A percentile compares a stretch with the other conserved stretches of the same genome.
These are phyloP conservation scores for Saccopteryx leptura DNA, from an alignment of 2,113 vertebrate species.

Conservation along the genomic window DNA sequence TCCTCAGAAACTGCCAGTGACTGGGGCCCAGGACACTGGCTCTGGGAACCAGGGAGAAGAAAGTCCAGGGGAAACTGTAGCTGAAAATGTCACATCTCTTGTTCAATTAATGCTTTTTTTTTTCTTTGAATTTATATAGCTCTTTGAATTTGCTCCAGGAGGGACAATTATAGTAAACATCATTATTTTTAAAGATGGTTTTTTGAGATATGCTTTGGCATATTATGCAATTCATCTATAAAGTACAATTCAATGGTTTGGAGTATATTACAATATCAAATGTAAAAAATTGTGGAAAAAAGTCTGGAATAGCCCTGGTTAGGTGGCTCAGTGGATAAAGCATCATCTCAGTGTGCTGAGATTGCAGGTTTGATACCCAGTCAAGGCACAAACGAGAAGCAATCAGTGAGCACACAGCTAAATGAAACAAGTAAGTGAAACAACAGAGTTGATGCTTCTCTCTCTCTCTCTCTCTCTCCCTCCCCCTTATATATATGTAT, in stretches of 20 bases:
- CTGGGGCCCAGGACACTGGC: background rate
- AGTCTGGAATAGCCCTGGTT: too few species aligned
- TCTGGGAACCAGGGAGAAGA: background rate
- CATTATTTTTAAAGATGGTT: conserved; percentile 9
- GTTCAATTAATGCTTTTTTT: background rate
- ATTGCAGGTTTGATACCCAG: too few species aligned
- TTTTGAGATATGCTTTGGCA: background rate
- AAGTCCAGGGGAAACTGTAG: too few species aligned
- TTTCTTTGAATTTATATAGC: background rate
- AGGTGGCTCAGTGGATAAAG: too few species aligned
- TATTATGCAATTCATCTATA: background rate
- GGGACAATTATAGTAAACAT: background rate
- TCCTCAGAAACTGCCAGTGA: background rate
- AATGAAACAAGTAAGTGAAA: too few species aligned
- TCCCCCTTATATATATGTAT: too few species aligned
- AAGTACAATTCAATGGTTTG: conserved; percentile 5
- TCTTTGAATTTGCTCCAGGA: conserved; percentile 17
- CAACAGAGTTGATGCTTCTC: too few species aligned
- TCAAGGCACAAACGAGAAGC: too few species aligned
- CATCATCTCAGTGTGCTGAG: too few species aligned
- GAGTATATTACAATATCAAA: background rate
- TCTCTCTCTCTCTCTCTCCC: too few species aligned
- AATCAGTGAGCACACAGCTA: too few species aligned
- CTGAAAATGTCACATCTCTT: background rate
- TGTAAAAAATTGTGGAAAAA: background rate